These are phyloP conservation scores for Ageneiosus marmoratus DNA, from an alignment of 2,113 vertebrate genomes.

Conservation along the genomic window DNA sequence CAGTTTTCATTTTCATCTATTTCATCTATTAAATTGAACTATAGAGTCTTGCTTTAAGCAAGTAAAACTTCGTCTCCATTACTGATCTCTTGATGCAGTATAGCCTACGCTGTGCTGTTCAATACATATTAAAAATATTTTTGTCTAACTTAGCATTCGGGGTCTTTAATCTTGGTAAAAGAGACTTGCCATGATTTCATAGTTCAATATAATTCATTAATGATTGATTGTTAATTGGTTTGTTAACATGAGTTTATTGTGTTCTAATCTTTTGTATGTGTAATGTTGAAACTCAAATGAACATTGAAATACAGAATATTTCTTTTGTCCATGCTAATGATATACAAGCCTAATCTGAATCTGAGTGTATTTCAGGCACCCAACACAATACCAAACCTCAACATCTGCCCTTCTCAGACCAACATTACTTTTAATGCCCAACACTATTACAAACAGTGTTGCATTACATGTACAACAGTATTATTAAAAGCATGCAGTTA, in stretches of 20 bases:
- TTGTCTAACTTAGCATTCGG: no score
- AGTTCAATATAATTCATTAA: neutral
- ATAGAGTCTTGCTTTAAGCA: neutral
- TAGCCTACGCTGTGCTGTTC: neutral
- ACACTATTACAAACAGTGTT: neutral
- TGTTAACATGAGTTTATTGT: neutral
- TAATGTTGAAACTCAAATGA: neutral
- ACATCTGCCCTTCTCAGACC: neutral
- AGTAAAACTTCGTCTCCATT: neutral
- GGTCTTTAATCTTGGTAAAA: no score
- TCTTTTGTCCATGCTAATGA: neutral
- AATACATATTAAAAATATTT: neutral
- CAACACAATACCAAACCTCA: neutral
- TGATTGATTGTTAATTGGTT: neutral
- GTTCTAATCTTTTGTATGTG: neutral
- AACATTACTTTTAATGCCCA: neutral
- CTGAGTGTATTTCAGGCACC: neutral
- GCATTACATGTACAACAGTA: neutral
- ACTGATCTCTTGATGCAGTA: neutral
- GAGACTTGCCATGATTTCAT: neutral
- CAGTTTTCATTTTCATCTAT: neutral
- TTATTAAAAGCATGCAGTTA: neutral
- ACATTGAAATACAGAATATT: neutral
- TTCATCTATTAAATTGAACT: neutral
- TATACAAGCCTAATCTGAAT: neutral